Conservation (phyloP, 2,888 invertebrate species). For the Agrotis ipsilon region DNA sequence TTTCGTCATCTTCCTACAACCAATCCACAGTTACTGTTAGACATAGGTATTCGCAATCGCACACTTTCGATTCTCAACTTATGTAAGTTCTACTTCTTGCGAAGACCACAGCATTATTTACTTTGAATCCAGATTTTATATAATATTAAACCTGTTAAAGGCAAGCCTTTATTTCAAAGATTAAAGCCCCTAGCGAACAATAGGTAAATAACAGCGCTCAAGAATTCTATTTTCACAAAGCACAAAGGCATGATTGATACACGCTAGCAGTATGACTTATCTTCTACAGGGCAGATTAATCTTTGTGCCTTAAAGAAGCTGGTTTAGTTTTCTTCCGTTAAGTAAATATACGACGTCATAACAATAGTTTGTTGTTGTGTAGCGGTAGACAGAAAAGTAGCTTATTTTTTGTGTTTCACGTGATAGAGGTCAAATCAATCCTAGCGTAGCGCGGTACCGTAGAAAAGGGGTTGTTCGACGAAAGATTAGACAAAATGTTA, state of each 20-base stretch:
- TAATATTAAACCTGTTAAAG: not conserved
- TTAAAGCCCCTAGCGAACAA: slow-evolving; percentile 13
- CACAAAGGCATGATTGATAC: slow-evolving; percentile 58
- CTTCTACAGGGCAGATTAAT: slow-evolving; percentile 50
- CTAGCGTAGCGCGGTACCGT: no score
- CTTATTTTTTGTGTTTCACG: no score
- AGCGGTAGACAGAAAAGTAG: no score
- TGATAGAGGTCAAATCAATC: no score
- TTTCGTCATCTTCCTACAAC: not conserved
- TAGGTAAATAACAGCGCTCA: slow-evolving; percentile 18
- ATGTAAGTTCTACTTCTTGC: not conserved
- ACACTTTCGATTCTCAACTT: not conserved
- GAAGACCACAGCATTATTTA: not conserved
- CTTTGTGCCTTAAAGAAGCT: slow-evolving; percentile 25
- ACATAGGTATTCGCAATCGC: not conserved
- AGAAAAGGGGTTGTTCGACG: no score
- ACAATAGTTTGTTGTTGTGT: not conserved
- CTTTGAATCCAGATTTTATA: not conserved
- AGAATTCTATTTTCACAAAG: slow-evolving; percentile 49
- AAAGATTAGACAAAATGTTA: no score
- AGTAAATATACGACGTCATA: slow-evolving; percentile 20
- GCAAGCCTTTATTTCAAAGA: slow-evolving; percentile 13
- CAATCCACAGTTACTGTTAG: not conserved
- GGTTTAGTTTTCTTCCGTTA: slow-evolving; percentile 27
- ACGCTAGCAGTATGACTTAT: slow-evolving; percentile 50